A percentile compares a stretch with the other conserved stretches of the same genome.
These are phyloP conservation scores for Phyllotreta striolata DNA, from an alignment of 2,888 invertebrate genomes.

Conservation along the genomic window DNA sequence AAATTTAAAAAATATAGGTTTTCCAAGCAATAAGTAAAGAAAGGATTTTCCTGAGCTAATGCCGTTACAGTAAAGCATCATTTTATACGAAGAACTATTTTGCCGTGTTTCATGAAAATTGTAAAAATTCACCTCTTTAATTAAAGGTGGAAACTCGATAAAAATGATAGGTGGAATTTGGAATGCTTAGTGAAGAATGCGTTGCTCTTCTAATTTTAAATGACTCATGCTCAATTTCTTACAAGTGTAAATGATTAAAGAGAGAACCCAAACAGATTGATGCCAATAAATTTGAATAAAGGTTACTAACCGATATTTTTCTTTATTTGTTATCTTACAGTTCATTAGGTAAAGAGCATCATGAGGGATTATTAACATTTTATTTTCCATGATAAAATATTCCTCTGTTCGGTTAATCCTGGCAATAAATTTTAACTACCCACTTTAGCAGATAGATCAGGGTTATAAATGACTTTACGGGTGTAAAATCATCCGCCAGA, in stretches of 20 bases:
- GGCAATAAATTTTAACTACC: conserved; percentile 38
- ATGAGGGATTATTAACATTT: conserved; percentile 36
- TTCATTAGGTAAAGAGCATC: conserved; percentile 36
- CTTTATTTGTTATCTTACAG: conserved; percentile 26
- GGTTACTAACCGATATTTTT: conserved; percentile 11
- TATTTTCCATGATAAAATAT: conserved; percentile 39
- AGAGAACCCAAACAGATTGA: background rate
- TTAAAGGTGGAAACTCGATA: background rate
- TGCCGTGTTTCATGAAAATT: conserved; percentile 21
- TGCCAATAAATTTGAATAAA: conserved; percentile 1
- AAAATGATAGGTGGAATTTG: too few species aligned
- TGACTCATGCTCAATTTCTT: too few species aligned
- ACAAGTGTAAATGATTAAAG: too few species aligned
- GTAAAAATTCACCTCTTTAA: too few species aligned
- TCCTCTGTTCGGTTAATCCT: conserved; percentile 37
- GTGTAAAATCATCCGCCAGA: conserved; percentile 36
- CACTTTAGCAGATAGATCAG: conserved; percentile 38
- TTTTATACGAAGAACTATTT: conserved; percentile 20
- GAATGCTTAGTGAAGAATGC: too few species aligned
- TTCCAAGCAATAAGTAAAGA: conserved; percentile 1
- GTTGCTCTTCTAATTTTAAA: too few species aligned
- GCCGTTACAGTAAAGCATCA: conserved; percentile 8
- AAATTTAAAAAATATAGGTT: conserved; percentile 5
- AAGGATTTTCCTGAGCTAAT: background rate
- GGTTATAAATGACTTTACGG: conserved; percentile 37